phyloP scores from a whole-genome alignment of 2,113 vertebrate genomes.

The Pionites leucogaster region DNA sequence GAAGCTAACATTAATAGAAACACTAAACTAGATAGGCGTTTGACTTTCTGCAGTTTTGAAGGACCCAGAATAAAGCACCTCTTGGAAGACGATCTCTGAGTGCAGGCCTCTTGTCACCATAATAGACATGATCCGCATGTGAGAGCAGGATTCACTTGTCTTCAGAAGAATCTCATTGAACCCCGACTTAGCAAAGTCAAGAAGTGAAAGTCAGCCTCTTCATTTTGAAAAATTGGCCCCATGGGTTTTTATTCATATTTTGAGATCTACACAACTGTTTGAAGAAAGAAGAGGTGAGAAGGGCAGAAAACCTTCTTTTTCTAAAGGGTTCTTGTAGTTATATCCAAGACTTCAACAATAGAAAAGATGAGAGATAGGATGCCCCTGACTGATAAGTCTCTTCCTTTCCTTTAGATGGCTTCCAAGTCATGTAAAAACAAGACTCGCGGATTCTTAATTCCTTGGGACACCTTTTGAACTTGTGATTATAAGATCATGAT shows the following conservation, averaged over 20 bases:
- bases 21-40: neutral
- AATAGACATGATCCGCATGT: neutral
- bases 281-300: slow-evolving; percentile 62
- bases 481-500: neutral
- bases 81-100: neutral
- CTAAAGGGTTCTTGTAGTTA: slow-evolving; percentile 27
- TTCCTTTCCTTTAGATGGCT: slow-evolving; percentile 4
- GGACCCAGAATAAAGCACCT: neutral
- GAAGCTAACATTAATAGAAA: neutral
- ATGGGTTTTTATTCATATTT: slow-evolving; percentile 14
- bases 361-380: slow-evolving; percentile 40
- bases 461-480: neutral
- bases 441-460: neutral
- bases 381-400: slow-evolving; percentile 29
- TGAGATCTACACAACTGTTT: slow-evolving; percentile 14
- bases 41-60: neutral
- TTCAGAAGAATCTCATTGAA: slow-evolving; percentile 25
- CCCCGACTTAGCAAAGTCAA: neutral
- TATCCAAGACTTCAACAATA: slow-evolving; percentile 51
- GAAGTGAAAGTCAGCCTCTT: slow-evolving; percentile 17
- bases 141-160: neutral
- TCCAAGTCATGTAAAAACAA: neutral
- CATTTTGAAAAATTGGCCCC: slow-evolving; percentile 40
- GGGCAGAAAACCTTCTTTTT: slow-evolving; percentile 50
- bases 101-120: neutral